phyloP scores from a whole-genome alignment of 2,113 vertebrate species.

The Acrocephalus arundinaceus region DNA sequence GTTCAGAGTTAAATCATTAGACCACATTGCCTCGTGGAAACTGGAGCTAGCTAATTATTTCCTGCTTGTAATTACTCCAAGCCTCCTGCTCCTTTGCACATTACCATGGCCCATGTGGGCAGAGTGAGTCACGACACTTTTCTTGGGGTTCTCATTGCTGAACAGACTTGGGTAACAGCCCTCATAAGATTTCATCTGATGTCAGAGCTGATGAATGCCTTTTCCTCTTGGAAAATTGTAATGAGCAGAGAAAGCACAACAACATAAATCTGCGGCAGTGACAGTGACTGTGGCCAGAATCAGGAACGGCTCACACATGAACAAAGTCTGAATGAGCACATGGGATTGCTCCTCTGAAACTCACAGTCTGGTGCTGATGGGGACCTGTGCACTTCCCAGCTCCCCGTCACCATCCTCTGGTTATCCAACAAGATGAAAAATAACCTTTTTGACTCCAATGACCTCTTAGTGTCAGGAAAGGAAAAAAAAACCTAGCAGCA shows the following conservation, averaged over 20 bases:
- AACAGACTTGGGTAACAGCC: neutral
- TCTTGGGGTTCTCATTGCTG: neutral
- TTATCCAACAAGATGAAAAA: neutral
- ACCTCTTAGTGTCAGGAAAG: neutral
- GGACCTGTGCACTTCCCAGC: neutral
- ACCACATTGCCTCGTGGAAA: neutral
- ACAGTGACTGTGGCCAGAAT: slow-evolving; percentile 18
- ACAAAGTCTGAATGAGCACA: neutral
- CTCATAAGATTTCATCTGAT: slow-evolving; percentile 33
- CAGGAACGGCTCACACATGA: neutral
- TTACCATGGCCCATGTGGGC: neutral
- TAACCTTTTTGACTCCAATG: slow-evolving; percentile 22
- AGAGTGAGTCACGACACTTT: neutral
- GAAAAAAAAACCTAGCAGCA: neutral
- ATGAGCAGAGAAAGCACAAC: slow-evolving; percentile 41
- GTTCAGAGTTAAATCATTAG: neutral
- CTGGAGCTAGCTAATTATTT: neutral
- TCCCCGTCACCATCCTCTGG: neutral
- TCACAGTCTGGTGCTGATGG: neutral
- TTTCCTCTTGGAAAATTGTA: slow-evolving; percentile 45
- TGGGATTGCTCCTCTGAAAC: neutral
- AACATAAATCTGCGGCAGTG: neutral
- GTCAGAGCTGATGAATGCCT: slow-evolving; percentile 45
- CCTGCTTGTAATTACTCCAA: neutral
- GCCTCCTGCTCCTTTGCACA: neutral